Base-by-base conservation (phyloP, 1,140 invertebrate genomes). In the Drosophila pallidifrons region DNA sequence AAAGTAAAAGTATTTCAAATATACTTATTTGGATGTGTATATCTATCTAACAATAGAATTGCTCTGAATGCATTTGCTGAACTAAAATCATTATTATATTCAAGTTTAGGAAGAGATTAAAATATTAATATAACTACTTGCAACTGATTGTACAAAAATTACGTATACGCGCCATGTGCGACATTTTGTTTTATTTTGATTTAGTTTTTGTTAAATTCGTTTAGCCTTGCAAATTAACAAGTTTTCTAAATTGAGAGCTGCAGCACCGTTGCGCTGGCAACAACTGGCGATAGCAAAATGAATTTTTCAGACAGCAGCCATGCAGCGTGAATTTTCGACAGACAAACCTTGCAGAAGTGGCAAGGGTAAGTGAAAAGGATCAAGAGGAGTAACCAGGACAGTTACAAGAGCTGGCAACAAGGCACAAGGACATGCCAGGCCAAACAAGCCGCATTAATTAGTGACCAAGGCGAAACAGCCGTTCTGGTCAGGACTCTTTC, bases 381-480 rank as follows among this genome's bases (percentile, higher is more conserved):
- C 3, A 5, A 5, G 57, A 16, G 35, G 11, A 11, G 16, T 49
- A 47, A 54, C 15, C 51, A 47, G 60, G 65, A 81, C 78, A 81
- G 58, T 81, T 77, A 81, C 74, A 81, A 81, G 79, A 59, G 59
- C 55, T 63, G 38, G 58, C 57, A 59, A 59, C 58, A 57, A 83
- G 60, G 81, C 66, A 61, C 65, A 58, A 67, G 65, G 68, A 68
- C 58, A 55, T 77, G 72, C 65, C 63, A 68, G 20, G 83, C 72
- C 74, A 76, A 82, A 87, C 83, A 87, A 87, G 79, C 79, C 72
- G 83, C 82, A 87, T 87, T 87, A 87, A 87, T 87, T 87, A 87
- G 79, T 87, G 82, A 76, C 79, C 82, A 82, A 87, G 79, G 65
- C 79, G 83, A 77, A 68, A 55, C 72, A 61, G 51, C 13, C 49